Evolutionary conservation across 2,888 invertebrate genomes (phyloP).

Genomic region (Euphydryas editha): DNA sequence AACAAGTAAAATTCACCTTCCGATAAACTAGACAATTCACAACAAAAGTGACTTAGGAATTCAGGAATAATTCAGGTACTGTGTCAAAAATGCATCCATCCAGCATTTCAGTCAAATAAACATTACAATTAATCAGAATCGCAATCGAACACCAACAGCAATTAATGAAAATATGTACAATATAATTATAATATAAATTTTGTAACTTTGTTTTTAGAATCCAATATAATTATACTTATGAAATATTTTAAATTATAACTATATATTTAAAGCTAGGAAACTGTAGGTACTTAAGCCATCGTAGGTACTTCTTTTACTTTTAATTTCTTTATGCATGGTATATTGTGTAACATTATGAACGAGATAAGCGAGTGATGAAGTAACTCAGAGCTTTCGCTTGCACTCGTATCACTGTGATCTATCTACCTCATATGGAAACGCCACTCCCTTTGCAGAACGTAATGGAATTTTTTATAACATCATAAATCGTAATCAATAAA

Average conservation of each 20-base stretch:
- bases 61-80: too few species aligned
- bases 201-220: too few species aligned
- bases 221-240: too few species aligned
- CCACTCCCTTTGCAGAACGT: neutral
- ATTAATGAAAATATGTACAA: too few species aligned
- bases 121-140: too few species aligned
- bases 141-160: too few species aligned
- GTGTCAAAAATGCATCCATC: too few species aligned
- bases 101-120: too few species aligned
- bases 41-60: neutral
- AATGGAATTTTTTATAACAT: constrained; percentile 10
- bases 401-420: constrained; percentile 8
- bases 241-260: too few species aligned
- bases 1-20: constrained; percentile 7
- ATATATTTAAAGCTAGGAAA: too few species aligned
- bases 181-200: too few species aligned
- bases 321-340: neutral
- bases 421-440: constrained; percentile 8
- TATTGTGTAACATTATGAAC: constrained; percentile 10
- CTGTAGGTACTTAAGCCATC: neutral
- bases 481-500: constrained; percentile 2
- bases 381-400: constrained; percentile 21
- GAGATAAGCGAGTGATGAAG: constrained; percentile 8
- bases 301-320: neutral
- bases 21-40: neutral